Evolutionary conservation across 2,113 vertebrate species (phyloP), one percentile per base, ranked within the genome.

Genomic region (Campylorhamphus procurvoides): DNA sequence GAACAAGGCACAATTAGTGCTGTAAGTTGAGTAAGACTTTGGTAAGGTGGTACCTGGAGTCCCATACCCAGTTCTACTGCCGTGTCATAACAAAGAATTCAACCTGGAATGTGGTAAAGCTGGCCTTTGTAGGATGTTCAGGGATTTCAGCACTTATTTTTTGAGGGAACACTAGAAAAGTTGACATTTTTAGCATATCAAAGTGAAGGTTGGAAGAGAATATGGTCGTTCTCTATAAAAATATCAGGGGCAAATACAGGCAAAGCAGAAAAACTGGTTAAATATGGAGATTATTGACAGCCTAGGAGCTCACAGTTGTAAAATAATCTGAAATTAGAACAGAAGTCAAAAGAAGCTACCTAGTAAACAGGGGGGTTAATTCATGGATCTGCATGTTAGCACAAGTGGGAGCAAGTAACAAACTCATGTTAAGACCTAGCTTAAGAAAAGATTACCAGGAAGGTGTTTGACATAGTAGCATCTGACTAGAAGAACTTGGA

Each of bases 361-460:
- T 84, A 71, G 76, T 53, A 33, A 91, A 28, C 75, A 73, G 82
- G 87, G 27, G 22, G 92, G 20, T 77, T 69, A 77, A 53, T 62
- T 80, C 55, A 63, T 86, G 46, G 23, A 74, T 77, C 50, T 85
- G 28, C 46, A 27, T 88, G 91, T 94, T 94, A 76, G n/a, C 50
- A 80, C 31, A 64, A 89, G 42, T 59, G 75, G 78, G 82, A 84
- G 53, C 86, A 91, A 88, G 83, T 76, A 74, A 33, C 10, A 49
- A 91, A 62, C 7, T 46, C 17, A 14, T 77, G 53, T 92, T 79
- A 79, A 69, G 58, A 76, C 49, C 19, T n/a, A 58, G 31, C 18
- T 88, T 77, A 73, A 66, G 76, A 17, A 69, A 92, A 85, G 59
- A 47, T 86, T 69, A 20, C 18, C 33, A 68, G 24, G 25, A 69